phyloP scores from a whole-genome alignment of 2,888 invertebrate species.

The Drosophila longiperda region DNA sequence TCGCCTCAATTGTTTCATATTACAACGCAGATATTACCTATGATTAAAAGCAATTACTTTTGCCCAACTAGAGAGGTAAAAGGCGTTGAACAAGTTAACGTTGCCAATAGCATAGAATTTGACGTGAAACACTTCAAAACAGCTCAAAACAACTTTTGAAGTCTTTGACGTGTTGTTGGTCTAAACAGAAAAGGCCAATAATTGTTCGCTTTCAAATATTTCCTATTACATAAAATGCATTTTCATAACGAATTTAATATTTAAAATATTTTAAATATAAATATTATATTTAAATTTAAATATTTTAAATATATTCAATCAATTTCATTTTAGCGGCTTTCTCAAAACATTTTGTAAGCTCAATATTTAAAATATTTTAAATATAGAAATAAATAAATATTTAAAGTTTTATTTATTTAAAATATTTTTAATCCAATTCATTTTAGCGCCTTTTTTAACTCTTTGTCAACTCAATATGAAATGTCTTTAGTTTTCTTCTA shows the following conservation, averaged over 20 bases:
- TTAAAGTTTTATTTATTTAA: too few relatives aligned
- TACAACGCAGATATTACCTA: slow-evolving; percentile 35
- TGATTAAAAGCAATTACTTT: slow-evolving; percentile 21
- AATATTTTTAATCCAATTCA: too few relatives aligned
- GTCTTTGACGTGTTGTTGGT: neutral
- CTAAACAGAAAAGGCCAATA: neutral
- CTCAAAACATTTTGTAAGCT: too few relatives aligned
- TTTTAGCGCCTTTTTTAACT: neutral
- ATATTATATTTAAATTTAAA: too few relatives aligned
- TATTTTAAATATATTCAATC: too few relatives aligned
- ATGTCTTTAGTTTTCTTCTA: neutral
- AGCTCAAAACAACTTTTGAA: slow-evolving; percentile 10
- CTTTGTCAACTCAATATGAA: neutral
- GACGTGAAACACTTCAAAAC: slow-evolving; percentile 2
- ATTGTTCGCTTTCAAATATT: neutral
- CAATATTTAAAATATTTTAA: too few relatives aligned
- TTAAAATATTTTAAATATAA: neutral
- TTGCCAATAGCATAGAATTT: slow-evolving; percentile 35
- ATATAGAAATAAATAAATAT: too few relatives aligned
- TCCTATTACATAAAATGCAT: neutral
- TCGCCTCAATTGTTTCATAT: slow-evolving; percentile 28
- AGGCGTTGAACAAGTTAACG: slow-evolving; percentile 29
- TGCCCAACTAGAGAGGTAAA: slow-evolving; percentile 28
- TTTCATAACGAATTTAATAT: neutral
- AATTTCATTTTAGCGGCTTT: too few relatives aligned